Conservation (phyloP, 2,888 invertebrate species). For the Yponomeuta evonymella region DNA sequence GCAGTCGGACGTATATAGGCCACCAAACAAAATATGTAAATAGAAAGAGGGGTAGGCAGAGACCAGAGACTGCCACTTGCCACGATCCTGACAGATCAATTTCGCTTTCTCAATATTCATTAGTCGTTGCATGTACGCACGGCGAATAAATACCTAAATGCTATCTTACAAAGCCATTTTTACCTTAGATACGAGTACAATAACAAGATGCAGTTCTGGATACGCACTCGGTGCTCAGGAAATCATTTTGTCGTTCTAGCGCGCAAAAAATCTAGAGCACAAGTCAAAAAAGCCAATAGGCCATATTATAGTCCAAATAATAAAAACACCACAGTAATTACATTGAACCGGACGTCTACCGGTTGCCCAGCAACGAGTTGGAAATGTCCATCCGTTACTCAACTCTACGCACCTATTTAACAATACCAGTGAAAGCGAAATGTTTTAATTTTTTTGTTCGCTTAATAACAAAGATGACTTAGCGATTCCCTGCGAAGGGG, state of each 20-base stretch:
- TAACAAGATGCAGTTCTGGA: no score
- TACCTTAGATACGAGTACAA: no score
- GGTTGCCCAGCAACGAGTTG: slow-evolving; percentile 48
- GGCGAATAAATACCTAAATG: no score
- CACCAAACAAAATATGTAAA: no score
- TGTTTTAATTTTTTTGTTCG: slow-evolving; percentile 59
- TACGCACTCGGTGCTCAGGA: neutral
- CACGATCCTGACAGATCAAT: no score
- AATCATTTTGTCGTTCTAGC: neutral
- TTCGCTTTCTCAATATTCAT: no score
- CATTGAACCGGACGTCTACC: slow-evolving; percentile 41
- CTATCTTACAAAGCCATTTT: no score
- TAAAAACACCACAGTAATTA: slow-evolving; percentile 3
- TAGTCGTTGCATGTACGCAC: no score
- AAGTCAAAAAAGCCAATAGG: neutral
- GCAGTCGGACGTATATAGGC: no score
- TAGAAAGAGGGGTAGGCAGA: no score
- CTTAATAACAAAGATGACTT: slow-evolving; percentile 61
- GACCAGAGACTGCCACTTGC: no score
- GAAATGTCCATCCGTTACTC: slow-evolving; percentile 57
- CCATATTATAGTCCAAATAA: neutral
- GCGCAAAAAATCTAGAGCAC: neutral
- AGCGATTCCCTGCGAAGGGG: slow-evolving; percentile 36
- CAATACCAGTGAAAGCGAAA: slow-evolving; percentile 67
- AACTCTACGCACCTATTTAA: slow-evolving; percentile 54